Conservation (phyloP, 2,888 invertebrate species). For the Nowickia ferox region DNA sequence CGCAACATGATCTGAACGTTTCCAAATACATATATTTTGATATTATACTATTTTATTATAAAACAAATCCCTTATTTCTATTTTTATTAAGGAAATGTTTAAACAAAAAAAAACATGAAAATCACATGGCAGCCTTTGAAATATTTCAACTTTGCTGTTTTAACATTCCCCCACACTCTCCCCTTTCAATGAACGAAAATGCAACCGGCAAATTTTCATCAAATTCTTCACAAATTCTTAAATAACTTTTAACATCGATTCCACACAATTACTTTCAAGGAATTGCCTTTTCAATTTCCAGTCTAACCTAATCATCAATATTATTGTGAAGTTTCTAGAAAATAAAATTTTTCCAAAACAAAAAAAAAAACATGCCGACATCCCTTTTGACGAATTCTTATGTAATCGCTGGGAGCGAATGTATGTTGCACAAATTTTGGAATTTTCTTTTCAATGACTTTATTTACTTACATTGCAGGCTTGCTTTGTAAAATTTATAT, state of each 20-base stretch:
- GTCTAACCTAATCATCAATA: neutral
- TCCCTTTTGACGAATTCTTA: constrained; percentile 53
- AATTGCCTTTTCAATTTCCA: neutral
- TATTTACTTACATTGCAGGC: constrained; percentile 63
- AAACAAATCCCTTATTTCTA: neutral
- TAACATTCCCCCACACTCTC: neutral
- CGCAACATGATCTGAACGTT: no score
- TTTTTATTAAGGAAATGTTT: neutral
- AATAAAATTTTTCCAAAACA: neutral
- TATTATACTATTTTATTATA: no score
- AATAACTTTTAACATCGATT: neutral
- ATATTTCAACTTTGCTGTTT: neutral
- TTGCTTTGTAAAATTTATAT: constrained; percentile 26
- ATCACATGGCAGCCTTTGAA: constrained; percentile 14
- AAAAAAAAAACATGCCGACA: constrained; percentile 7
- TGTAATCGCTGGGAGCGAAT: constrained; percentile 50
- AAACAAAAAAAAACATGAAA: neutral
- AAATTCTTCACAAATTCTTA: neutral
- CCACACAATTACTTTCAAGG: neutral
- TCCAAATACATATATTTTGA: no score
- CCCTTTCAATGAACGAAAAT: neutral
- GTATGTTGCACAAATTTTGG: neutral
- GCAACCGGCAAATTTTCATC: constrained; percentile 18
- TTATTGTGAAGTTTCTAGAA: constrained; percentile 58
- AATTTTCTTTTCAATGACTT: neutral